phyloP scores from a whole-genome alignment of 2,888 invertebrate species.

The Mesorhabditis spiculigera region DNA sequence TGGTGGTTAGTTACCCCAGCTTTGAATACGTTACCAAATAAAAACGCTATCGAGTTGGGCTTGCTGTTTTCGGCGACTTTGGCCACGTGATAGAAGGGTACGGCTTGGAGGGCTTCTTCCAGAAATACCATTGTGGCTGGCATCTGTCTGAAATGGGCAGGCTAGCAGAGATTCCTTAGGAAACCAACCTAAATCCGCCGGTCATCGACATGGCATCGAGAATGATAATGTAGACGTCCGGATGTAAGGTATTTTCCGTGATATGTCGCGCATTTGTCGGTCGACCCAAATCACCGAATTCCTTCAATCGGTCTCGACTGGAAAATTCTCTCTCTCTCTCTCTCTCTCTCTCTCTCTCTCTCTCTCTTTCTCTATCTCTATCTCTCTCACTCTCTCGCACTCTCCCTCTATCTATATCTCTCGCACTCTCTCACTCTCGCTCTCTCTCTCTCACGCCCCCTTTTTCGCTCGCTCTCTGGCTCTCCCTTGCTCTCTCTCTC shows the following conservation, averaged over 20 bases:
- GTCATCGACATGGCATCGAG: constrained; percentile 4
- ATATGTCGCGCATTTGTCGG: background rate
- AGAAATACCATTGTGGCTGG: background rate
- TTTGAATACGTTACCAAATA: background rate
- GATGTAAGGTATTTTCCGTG: background rate
- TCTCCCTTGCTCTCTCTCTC: too few relatives aligned
- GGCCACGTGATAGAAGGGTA: background rate
- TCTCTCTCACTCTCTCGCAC: too few relatives aligned
- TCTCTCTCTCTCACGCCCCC: too few relatives aligned
- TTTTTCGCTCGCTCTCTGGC: too few relatives aligned
- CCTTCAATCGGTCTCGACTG: background rate
- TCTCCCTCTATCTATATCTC: too few relatives aligned
- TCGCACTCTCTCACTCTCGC: too few relatives aligned
- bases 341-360: too few relatives aligned
- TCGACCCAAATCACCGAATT: background rate
- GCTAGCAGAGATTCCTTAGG: background rate
- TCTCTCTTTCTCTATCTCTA: too few relatives aligned
- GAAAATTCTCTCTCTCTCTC: background rate
- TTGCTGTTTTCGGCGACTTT: constrained; percentile 2
- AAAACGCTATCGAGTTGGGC: background rate
- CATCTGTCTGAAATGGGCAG: constrained; percentile 1
- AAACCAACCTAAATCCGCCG: constrained; percentile 1
- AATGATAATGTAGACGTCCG: background rate
- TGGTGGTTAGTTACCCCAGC: background rate
- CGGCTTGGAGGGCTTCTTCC: background rate